These are phyloP conservation scores for Phymanthus crucifer DNA, from an alignment of 92 coral and sea anemone species.

Conservation along the genomic window DNA sequence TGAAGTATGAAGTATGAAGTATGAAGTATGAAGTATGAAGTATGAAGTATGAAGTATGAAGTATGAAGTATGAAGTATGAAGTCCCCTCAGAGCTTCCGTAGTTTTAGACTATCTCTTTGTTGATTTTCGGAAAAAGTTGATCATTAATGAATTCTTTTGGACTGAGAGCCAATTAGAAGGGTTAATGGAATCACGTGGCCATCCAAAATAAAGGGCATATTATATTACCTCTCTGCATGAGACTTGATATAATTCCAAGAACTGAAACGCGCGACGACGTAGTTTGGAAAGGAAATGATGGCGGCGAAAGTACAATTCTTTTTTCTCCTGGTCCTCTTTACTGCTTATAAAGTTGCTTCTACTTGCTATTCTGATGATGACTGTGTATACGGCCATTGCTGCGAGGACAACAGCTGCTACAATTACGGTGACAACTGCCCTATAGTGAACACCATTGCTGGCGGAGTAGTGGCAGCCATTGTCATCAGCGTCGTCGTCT, in stretches of 20 bases:
- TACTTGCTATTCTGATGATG: neutral
- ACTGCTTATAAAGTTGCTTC: neutral
- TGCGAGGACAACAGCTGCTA: constrained; percentile 23
- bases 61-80: too few species aligned
- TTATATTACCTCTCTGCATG: too few species aligned
- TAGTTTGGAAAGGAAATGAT: neutral
- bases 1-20: too few species aligned
- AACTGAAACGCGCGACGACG: neutral
- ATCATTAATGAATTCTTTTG: too few species aligned
- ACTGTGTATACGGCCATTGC: neutral
- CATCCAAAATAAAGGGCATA: too few species aligned
- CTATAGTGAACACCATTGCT: constrained; percentile 11
- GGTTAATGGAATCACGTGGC: too few species aligned
- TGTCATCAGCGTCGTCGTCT: constrained; percentile 14
- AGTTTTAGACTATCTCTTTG: too few species aligned
- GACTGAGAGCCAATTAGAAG: too few species aligned
- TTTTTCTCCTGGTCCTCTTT: constrained; percentile 9
- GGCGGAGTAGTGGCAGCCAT: constrained; percentile 32
- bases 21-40: too few species aligned
- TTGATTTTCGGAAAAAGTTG: too few species aligned
- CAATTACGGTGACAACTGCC: neutral
- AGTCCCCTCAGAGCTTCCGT: too few species aligned
- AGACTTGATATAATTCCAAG: neutral
- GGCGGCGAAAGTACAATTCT: constrained; percentile 7
- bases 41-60: too few species aligned